Conservation (phyloP, 2,888 invertebrate species). For the Cataglyphis albicans region DNA sequence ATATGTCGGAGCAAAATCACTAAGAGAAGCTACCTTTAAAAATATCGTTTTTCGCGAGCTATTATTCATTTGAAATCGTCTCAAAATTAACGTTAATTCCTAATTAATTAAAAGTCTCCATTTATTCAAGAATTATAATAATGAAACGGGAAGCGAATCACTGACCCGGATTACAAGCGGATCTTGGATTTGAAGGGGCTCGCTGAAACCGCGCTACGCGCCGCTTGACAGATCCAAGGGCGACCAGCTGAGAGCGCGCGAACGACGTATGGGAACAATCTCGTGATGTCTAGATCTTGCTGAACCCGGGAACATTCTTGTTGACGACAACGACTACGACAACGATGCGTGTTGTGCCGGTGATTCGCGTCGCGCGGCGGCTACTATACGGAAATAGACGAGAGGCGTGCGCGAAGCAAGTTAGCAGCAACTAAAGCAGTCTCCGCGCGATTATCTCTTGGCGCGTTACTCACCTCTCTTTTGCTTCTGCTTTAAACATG, state of each 20-base stretch:
- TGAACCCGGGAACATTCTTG: constrained; percentile 60
- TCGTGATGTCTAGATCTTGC: constrained; percentile 63
- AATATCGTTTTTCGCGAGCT: background rate
- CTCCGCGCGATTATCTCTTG: constrained; percentile 38
- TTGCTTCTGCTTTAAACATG: constrained; percentile 60
- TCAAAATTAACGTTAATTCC: background rate
- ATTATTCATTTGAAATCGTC: background rate
- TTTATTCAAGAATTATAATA: background rate
- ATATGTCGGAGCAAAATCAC: background rate
- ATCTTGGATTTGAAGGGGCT: background rate
- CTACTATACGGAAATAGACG: constrained; percentile 72
- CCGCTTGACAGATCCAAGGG: constrained; percentile 58
- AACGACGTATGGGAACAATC: background rate
- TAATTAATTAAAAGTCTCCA: background rate
- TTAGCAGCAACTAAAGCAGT: constrained; percentile 7
- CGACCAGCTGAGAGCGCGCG: constrained; percentile 52
- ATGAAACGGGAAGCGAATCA: background rate
- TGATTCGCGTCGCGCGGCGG: constrained; percentile 56
- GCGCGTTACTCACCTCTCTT: constrained; percentile 62
- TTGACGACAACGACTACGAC: constrained; percentile 38
- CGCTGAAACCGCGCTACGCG: background rate
- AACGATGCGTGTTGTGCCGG: constrained; percentile 12
- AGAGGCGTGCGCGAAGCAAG: constrained; percentile 41
- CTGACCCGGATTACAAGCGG: background rate
- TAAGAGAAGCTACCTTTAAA: background rate